Conservation (phyloP, 2,888 invertebrate species). For the Ceriagrion tenellum region DNA sequence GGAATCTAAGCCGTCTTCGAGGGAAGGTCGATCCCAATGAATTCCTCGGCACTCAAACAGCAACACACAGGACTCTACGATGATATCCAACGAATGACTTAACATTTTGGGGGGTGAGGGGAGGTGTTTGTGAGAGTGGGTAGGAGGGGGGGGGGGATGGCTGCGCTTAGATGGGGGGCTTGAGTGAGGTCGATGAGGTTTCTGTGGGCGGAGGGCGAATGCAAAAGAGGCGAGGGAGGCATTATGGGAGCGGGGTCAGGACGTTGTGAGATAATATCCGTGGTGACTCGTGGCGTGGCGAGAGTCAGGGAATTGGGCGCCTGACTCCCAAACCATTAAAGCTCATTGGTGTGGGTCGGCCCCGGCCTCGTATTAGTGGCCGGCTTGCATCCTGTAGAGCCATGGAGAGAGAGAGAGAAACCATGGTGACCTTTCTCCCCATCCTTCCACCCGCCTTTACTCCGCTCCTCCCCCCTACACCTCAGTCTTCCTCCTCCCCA, state of each 20-base stretch:
- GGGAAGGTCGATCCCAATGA: neutral
- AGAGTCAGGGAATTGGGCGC: conserved; percentile 56
- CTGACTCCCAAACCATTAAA: conserved; percentile 50
- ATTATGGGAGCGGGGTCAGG: neutral
- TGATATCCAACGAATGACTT: neutral
- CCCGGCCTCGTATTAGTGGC: conserved; percentile 45
- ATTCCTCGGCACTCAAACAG: neutral
- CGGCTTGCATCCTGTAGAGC: conserved; percentile 62
- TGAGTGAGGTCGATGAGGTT: neutral
- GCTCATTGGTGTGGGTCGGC: conserved; percentile 56
- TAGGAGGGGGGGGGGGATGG: neutral
- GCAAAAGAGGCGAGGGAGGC: conserved; percentile 2
- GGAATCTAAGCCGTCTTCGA: neutral
- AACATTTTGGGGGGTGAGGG: too few species aligned
- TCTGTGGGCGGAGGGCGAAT: neutral
- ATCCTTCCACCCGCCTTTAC: neutral
- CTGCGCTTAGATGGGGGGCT: neutral
- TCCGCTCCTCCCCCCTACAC: neutral
- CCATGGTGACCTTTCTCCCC: conserved; percentile 32
- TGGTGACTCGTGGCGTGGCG: conserved; percentile 54
- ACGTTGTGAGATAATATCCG: conserved; percentile 62
- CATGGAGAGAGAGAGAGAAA: neutral
- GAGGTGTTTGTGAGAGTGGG: neutral
- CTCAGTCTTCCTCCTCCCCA: neutral
- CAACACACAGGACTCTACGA: neutral